Evolutionary conservation across 2,113 vertebrate species (phyloP), one percentile per base, ranked within the genome.

Genomic region (Vulpes lagopus): DNA sequence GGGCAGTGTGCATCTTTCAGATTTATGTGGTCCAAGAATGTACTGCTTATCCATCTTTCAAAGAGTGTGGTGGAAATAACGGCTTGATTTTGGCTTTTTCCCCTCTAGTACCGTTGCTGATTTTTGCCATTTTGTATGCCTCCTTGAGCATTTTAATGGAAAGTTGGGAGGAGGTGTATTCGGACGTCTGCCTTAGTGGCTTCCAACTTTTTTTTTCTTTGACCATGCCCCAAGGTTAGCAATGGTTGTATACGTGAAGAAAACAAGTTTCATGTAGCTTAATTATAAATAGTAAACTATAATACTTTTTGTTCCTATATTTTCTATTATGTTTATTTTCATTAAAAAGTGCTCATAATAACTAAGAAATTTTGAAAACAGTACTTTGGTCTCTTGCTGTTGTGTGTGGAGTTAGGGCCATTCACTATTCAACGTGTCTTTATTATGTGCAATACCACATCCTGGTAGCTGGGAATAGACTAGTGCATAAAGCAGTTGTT

Each of bases 111-210:
- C 86, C 64, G 4, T 79, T 91, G 23, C 57, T 30, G 76, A 11
- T 51, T 88, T 74, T 90, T 89, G 16, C n/a, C 9, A 20, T 88
- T 91, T 91, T 84, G 30, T 79, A 23, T 0, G 27, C n/a, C 8
- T 91, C 60, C 67, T 81, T 80, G 64, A 95, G 78, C 27, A 85
- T 51, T 91, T 91, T 88, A n/a, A 59, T 62, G 51, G 57, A 35
- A 85, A 64, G 5, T 76, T 89, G 43, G 11, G n/a, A 76, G 60
- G 30, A 67, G 22, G 49, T 94, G 25, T 62, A 22, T 71, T 93
- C 80, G 55, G 30, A 83, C 19, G 57, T 87, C 9, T 49, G 80
- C 12, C 76, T 90, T 17, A 32, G 22, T 53, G 78, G 6, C 51
- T 85, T 94, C 90, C 49, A 76, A 51, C 64, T 1, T 73, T 74